phyloP scores from a whole-genome alignment of 2,888 invertebrate genomes.

The Bhutanitis thaidina region DNA sequence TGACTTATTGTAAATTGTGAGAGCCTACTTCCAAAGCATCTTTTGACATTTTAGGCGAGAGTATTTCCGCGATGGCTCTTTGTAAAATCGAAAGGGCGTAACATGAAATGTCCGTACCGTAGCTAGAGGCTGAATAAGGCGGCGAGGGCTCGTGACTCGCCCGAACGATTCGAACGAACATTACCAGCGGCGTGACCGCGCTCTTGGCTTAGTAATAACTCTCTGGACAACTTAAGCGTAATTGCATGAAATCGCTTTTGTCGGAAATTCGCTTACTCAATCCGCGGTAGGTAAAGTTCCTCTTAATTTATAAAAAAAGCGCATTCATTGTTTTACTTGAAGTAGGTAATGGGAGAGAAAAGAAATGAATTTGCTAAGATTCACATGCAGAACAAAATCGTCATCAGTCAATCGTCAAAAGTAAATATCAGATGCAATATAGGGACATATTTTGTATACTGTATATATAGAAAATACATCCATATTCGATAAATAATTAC shows the following conservation, averaged over 20 bases:
- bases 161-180: slow-evolving; percentile 34
- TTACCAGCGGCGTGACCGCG: slow-evolving; percentile 50
- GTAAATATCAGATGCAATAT: too few species aligned
- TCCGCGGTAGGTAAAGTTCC: slow-evolving; percentile 47
- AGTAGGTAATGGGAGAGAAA: background rate
- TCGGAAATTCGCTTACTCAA: slow-evolving; percentile 69
- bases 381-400: too few species aligned
- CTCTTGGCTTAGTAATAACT: slow-evolving; percentile 68
- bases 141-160: slow-evolving; percentile 57
- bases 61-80: too few species aligned
- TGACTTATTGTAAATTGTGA: too few species aligned
- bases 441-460: too few species aligned
- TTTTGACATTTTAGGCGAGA: background rate
- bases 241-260: slow-evolving; percentile 75
- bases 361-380: too few species aligned
- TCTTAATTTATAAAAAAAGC: background rate
- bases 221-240: slow-evolving; percentile 65
- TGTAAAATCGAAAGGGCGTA: slow-evolving; percentile 2
- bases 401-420: too few species aligned
- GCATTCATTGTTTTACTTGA: background rate
- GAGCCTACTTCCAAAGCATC: too few species aligned
- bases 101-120: slow-evolving; percentile 10
- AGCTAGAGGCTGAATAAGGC: slow-evolving; percentile 42
- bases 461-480: too few species aligned
- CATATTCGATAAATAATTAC: too few species aligned